Base-by-base conservation (phyloP, 2,888 invertebrate species). In the Lasioglossum vierecki region DNA sequence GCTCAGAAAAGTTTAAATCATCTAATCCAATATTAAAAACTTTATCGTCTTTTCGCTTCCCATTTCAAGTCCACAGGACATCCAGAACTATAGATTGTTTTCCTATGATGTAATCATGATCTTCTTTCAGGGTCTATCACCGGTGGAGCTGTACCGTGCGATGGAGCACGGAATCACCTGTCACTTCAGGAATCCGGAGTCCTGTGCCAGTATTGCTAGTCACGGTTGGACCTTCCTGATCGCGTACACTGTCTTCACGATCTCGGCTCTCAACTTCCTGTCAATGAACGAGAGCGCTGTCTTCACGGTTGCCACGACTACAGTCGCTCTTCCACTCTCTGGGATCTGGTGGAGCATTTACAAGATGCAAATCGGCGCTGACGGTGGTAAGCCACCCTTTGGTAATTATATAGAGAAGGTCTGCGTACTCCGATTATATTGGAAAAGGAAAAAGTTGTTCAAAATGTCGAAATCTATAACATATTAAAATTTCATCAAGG, bases 341-440 rank as follows among this genome's bases (percentile, higher is more conserved):
- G 96, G 96, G 26, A 95, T 96, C 85, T 96, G 96, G 96, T 96
- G 96, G 96, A 96, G 96, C 73, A 92, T 96, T 74, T 96, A 96
- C 89, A 95, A 95, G 86, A 95, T 96, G 93, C 94, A 95, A 76
- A 93, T 92, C 49, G 92, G 95, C 63, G 88, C 92, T 41, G 93
- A 94, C 78, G 95, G 95, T 84, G 95, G 95, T 94, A 66, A 79
- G 83, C 18, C 13, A 30, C 8, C 22, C 4, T 30, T 30, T 30
- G 30, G 30, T 30, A 30, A 30, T 30, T 30, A 30, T 30, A 30
- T 30, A 30, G 30, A 30, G 30, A 30, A 30, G 30, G 30, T 30
- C 30, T 30, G 30, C 30, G 30, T 30, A 30, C 30, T 30, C 30
- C 30, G 30, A 30, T 30, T 30, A 30, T 30, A 30, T 30, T 30